phyloP scores from a whole-genome alignment of 2,113 vertebrate species.

The Rhinogobius similis region DNA sequence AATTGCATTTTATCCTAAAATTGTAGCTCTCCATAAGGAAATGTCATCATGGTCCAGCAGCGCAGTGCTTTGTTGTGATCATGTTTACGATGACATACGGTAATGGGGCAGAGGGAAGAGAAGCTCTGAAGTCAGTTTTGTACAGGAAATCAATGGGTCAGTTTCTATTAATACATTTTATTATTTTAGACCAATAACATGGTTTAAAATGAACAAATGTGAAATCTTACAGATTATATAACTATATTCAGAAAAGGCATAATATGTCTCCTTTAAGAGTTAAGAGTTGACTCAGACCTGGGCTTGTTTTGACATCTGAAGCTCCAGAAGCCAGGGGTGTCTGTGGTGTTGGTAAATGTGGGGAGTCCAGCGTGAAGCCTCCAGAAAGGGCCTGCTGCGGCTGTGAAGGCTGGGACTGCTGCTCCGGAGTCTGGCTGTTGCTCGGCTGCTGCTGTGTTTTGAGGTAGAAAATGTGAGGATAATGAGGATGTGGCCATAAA shows the following conservation, averaged over 20 bases:
- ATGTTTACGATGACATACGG: too few relatives aligned
- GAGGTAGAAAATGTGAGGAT: slow-evolving; percentile 88
- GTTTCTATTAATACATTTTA: too few relatives aligned
- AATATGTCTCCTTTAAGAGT: neutral
- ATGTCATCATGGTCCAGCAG: too few relatives aligned
- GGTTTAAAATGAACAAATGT: too few relatives aligned
- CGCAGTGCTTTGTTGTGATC: too few relatives aligned
- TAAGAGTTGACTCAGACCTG: slow-evolving; percentile 59
- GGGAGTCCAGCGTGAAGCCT: slow-evolving; percentile 8
- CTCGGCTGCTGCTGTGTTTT: slow-evolving; percentile 85
- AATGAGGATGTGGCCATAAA: slow-evolving; percentile 77
- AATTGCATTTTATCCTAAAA: too few relatives aligned
- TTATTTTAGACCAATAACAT: too few relatives aligned
- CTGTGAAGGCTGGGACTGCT: slow-evolving; percentile 59
- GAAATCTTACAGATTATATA: neutral
- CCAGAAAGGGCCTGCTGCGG: slow-evolving; percentile 41
- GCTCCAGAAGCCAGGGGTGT: slow-evolving; percentile 56
- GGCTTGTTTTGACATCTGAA: slow-evolving; percentile 65
- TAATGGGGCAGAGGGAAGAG: too few relatives aligned
- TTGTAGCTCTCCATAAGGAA: too few relatives aligned
- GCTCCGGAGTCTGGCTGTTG: slow-evolving; percentile 90
- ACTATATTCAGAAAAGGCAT: neutral
- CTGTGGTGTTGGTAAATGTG: slow-evolving; percentile 32
- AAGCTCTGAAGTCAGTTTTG: too few relatives aligned
- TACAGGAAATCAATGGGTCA: too few relatives aligned